phyloP scores from a whole-genome alignment of 2,888 invertebrate species.

The Volucella inanis region DNA sequence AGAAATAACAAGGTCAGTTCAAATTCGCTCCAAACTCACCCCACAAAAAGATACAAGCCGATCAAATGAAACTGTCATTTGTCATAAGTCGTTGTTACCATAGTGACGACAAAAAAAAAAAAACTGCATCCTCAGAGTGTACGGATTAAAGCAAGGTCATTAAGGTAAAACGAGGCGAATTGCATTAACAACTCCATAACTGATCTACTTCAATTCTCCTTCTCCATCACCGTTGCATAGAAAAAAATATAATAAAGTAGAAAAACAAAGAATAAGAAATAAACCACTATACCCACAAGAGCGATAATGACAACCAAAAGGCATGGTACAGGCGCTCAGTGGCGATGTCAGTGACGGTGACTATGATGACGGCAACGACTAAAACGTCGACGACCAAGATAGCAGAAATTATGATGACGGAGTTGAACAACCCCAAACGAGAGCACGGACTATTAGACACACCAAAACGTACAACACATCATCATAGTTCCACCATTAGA shows the following conservation, averaged over 20 bases:
- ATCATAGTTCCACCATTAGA: conserved; percentile 35
- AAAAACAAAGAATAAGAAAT: conserved; percentile 23
- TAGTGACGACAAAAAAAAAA: no score
- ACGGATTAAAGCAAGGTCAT: conserved; percentile 11
- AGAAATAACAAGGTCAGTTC: no score
- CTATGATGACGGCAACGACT: conserved; percentile 41
- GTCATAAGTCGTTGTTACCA: no score
- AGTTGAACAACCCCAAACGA: conserved; percentile 72
- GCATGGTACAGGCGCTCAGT: neutral
- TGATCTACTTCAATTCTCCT: conserved; percentile 59
- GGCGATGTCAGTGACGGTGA: conserved; percentile 31
- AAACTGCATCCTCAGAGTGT: no score
- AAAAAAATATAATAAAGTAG: neutral
- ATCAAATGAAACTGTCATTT: no score
- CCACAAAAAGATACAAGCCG: no score
- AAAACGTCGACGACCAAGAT: conserved; percentile 47
- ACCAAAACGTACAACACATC: conserved; percentile 58
- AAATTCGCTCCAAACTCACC: no score
- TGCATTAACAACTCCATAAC: conserved; percentile 48
- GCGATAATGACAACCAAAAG: conserved; percentile 36
- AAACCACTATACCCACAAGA: conserved; percentile 58
- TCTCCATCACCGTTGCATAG: neutral
- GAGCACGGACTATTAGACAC: conserved; percentile 71
- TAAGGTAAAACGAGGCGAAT: conserved; percentile 59
- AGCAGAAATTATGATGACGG: conserved; percentile 61